Evolutionary conservation across 2,797 vertebrate genomes (phyloP).

Genomic region (Poecilia wingei): DNA sequence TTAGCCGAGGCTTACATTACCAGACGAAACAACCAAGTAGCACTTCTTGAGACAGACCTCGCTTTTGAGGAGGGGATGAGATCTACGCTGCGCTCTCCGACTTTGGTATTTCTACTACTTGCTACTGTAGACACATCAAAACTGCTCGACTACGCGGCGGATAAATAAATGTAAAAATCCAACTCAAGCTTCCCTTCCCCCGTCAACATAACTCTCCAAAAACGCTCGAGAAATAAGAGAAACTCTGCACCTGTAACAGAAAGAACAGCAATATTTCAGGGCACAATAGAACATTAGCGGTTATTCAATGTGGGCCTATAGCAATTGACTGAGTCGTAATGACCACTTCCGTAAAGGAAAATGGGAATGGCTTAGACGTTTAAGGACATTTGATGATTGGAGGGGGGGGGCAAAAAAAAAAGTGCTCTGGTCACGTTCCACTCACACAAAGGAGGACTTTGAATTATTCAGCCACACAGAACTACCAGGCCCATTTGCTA

Average conservation of each 20-base stretch:
- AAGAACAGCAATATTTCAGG: not conserved
- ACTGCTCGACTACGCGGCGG: not conserved
- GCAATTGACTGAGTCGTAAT: conserved; percentile 5
- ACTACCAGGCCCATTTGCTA: conserved; percentile 61
- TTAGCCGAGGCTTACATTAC: not conserved
- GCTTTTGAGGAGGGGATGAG: not conserved
- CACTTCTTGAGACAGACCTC: not conserved
- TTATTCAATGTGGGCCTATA: conserved; percentile 10
- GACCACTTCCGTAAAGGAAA: conserved; percentile 21
- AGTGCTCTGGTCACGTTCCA: conserved; percentile 41
- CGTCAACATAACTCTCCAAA: not conserved
- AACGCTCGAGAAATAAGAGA: not conserved
- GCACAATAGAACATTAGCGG: conserved; percentile 6
- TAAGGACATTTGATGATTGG: conserved; percentile 18
- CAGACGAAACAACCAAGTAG: not conserved
- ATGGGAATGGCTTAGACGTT: conserved; percentile 11
- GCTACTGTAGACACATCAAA: not conserved
- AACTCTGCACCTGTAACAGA: not conserved
- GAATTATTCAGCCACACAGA: conserved; percentile 50
- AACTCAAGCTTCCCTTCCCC: not conserved
- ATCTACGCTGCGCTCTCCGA: not conserved
- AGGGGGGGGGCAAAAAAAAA: not conserved
- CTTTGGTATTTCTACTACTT: not conserved
- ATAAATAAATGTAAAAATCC: not conserved
- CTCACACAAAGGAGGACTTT: conserved; percentile 39